Base-by-base conservation (phyloP, 2,113 vertebrate genomes). In the Tringa solitaria region DNA sequence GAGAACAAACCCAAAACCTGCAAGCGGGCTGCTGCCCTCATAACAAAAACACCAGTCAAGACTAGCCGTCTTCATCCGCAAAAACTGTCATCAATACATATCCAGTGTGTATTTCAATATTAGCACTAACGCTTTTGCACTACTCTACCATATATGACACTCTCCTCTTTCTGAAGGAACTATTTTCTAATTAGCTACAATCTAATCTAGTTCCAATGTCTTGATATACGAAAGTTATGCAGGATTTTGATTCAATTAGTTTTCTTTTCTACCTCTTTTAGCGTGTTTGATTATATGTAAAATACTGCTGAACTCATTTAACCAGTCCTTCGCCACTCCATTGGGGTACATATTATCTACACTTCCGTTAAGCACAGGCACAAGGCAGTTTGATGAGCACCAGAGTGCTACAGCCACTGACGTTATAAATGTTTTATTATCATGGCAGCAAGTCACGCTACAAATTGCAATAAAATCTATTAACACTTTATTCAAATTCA, bases 401-500 rank as follows among this genome's bases (percentile, higher is more conserved):
- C 1, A 32, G 30, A 68, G 37, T 50, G 48, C 74, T 84, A 73
- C 45, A 77, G 75, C 35, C 75, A 54, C 0, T 57, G 56, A 50
- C 14, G 35, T 78, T 77, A 45, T 16, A 78, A 82, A 78, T 69
- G 30, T 14, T 96, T 90, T 76, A 93, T 61, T 79, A 76, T 91
- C 20, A 2, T 5, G 32, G 77, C 50, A 94, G 73, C 65, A 78
- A 87, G 64, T 75, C 73, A 73, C 2, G 2, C 53, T 41, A 53
- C 0, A 0, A 94, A 85, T 30, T 54, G 74, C 53, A 93, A 92
- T 84, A 89, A 95, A 94, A 89, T 73, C 80, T 72, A n/a, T 87
- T 89, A 93, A 91, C 60, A 73, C 76, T 94, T 94, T 89, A 85
- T 73, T 95, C 75, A 69, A 85, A 74, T 85, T 85, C 65, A 69